A percentile compares a stretch with the other conserved stretches of the same genome.
phyloP scores from a whole-genome alignment of 2,113 vertebrate genomes.

The Balaenoptera acutorostrata region DNA sequence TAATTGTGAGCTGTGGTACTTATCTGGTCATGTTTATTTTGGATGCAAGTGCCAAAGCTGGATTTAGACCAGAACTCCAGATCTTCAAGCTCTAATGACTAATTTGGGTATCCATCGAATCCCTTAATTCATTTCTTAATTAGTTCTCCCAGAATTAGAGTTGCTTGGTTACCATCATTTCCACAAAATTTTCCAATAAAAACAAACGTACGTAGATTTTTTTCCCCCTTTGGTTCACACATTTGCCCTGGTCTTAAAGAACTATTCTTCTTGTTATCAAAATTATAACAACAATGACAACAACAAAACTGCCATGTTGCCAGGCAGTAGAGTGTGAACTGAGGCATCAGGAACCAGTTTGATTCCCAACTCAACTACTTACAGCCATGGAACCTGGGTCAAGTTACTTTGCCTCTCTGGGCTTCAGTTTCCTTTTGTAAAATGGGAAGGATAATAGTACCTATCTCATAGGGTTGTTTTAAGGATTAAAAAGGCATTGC shows the following conservation, averaged over 20 bases:
- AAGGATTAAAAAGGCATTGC: background rate
- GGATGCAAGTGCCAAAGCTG: slow-evolving; percentile 56
- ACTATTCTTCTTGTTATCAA: background rate
- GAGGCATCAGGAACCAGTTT: background rate
- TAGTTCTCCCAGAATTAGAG: slow-evolving; percentile 64
- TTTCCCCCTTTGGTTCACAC: background rate
- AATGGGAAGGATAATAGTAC: background rate
- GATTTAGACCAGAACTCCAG: slow-evolving; percentile 62
- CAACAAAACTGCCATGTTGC: background rate
- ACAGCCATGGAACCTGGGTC: background rate
- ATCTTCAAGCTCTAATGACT: slow-evolving; percentile 63
- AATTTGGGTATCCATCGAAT: slow-evolving; percentile 59
- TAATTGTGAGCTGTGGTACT: slow-evolving; percentile 53
- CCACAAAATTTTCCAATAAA: slow-evolving; percentile 65
- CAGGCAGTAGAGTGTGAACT: too few species aligned
- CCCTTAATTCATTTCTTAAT: slow-evolving; percentile 74
- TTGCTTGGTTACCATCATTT: slow-evolving; percentile 75
- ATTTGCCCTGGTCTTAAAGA: background rate
- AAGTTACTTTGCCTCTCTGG: background rate
- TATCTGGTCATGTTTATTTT: slow-evolving; percentile 54
- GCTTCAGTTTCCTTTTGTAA: background rate
- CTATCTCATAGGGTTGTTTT: background rate
- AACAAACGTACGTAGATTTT: slow-evolving; percentile 31
- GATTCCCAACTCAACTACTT: background rate
- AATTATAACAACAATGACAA: background rate